A percentile compares a stretch with the other conserved stretches of the same genome.
Conservation (phyloP, 2,888 invertebrate species). For the Cryptophagus acutangulus region DNA sequence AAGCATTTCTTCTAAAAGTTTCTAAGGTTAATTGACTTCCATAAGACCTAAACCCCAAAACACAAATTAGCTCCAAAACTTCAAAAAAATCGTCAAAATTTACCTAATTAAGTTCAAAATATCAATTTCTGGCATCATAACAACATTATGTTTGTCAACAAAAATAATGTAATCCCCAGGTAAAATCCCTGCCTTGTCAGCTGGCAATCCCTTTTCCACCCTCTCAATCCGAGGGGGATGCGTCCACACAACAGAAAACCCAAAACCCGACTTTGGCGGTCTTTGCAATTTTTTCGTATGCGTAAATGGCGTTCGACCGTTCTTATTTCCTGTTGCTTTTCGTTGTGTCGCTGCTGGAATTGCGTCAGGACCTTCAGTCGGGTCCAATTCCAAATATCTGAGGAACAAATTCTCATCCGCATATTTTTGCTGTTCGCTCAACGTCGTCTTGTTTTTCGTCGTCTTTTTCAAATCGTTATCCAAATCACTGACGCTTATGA, state of each 20-base stretch:
- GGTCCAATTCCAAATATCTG: slow-evolving; percentile 73
- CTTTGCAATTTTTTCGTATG: slow-evolving; percentile 61
- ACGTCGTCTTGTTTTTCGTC: slow-evolving; percentile 33
- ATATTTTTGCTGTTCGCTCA: slow-evolving; percentile 54
- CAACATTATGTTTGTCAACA: slow-evolving; percentile 81
- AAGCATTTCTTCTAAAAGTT: slow-evolving; percentile 61
- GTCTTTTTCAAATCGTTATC: slow-evolving; percentile 38
- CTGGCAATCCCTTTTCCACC: slow-evolving; percentile 75
- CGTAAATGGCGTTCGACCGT: slow-evolving; percentile 79
- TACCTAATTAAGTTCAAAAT: slow-evolving; percentile 55
- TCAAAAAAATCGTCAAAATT: neutral
- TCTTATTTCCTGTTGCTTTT: slow-evolving; percentile 50
- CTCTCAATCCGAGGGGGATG: slow-evolving; percentile 81
- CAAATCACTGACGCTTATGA: slow-evolving; percentile 41
- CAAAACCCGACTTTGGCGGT: slow-evolving; percentile 58
- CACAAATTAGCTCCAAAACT: neutral
- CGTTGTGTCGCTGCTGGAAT: slow-evolving; percentile 52
- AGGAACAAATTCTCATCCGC: slow-evolving; percentile 71
- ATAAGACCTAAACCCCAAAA: slow-evolving; percentile 55
- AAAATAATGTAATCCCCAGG: slow-evolving; percentile 87
- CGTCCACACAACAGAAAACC: slow-evolving; percentile 87
- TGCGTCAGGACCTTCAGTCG: slow-evolving; percentile 62
- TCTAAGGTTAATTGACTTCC: slow-evolving; percentile 67
- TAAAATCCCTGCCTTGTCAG: slow-evolving; percentile 74
- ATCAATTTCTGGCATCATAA: slow-evolving; percentile 74